Evolutionary conservation across 2,888 invertebrate genomes (phyloP), one percentile per base, ranked within the genome.

Genomic region (Leptinotarsa tumamoca): DNA sequence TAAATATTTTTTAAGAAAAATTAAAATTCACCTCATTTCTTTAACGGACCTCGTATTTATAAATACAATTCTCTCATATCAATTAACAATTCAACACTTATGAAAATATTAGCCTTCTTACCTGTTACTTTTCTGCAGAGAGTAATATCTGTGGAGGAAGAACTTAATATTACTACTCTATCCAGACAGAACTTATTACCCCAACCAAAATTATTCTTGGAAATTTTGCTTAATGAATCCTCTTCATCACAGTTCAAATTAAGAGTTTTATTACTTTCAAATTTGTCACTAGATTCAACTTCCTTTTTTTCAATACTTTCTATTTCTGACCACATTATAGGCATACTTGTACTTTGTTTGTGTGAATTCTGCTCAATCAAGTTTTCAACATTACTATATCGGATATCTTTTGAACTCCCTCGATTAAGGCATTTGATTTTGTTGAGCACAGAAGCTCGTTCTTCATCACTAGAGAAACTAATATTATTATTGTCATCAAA

Each of bases 131-230:
- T 67, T 43, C 49, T n/a, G 67, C 27, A 27, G 10, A n/a, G 43
- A 43, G 43, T 43, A 43, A 43, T n/a, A 66, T 79, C 79, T 14
- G 81, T 78, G 27, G 80, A 75, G 67, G 75, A 76, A 1, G 80
- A 79, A 75, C 82, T 81, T 49, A 43, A 43, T 10, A 43, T 43
- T 5, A 78, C 68, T 52, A 76, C 67, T 7, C 80, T 80, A 70
- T 82, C 81, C 58, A 81, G 27, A 21, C 67, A 71, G 14, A 70
- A 66, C 18, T 54, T 58, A 23, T 23, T 23, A 58, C 4, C 21
- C 23, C 58, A 52, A 52, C 43, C 43, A 43, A 43, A 43, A 43
- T 43, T 43, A 43, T 43, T 43, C 43, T 43, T 43, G 43, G 43
- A 43, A 43, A 43, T 43, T 43, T 43, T 43, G 10, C 43, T 10